Base-by-base conservation (phyloP, 2,888 invertebrate genomes). In the Nomada flava region DNA sequence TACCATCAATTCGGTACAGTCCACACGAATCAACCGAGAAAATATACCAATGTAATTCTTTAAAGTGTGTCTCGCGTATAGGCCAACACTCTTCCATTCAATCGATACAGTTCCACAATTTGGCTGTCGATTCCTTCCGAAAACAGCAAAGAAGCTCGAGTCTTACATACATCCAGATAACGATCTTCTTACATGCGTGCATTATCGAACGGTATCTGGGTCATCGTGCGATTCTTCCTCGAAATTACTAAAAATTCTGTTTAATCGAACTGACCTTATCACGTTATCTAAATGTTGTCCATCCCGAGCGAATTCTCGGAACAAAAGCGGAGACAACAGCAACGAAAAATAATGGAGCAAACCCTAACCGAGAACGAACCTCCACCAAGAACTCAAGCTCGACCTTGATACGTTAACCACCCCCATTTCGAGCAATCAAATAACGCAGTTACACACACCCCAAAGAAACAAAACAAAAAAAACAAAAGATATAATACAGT, bases 181-280 rank as follows among this genome's bases (percentile, higher is more conserved):
- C 62, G 23, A 60, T 70, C 55, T 47, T 44, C 50, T 42, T 53
- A 23, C 20, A 23, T 72, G n/a, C 50, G 42, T 80, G 78, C 71
- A 78, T 78, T 80, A 79, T 80, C 73, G 50, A 52, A 44, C 50
- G 55, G 44, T 52, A 75, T 68, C 47, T 69, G 50, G 42, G 42
- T 78, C 73, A 67, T 4, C 65, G 23, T n/a, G 53, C 50, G 59
- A 52, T 76, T 53, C 42, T 15, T 42, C 55, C 47, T 42, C 15
- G 23, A 50, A 64, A 52, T 57, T 15, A 15, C 4, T 2, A 7
- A 64, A 64, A n/a, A 42, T 26, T 53, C n/a, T 13, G 15, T 57
- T 53, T 55, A 23, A 7, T 15, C 47, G 47, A 59, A 75, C 26
- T 15, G 20, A 23, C 13, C 11, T 53, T 53, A 44, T 53, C 44